Evolutionary conservation across 1,140 invertebrate genomes (phyloP), one percentile per base, ranked within the genome.

Genomic region (Ruditapes philippinarum): DNA sequence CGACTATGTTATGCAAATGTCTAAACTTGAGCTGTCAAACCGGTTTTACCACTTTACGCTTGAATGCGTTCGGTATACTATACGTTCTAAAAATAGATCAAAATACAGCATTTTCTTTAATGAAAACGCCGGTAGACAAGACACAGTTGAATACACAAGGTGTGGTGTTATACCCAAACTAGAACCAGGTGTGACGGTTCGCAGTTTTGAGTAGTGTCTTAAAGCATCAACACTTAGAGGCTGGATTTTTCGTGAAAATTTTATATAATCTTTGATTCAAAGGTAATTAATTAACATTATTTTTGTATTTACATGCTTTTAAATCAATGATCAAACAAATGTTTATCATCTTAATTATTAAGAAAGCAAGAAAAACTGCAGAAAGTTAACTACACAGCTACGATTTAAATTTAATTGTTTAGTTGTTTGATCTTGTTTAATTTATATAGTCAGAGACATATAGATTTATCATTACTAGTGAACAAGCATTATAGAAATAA

Each of bases 21-120:
- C 65, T 68, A 31, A 83, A 83, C 60, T 25, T 54, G 54, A 81
- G 81, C 65, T 68, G 85, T 38, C 70, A 87, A 87, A 87, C 85
- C 85, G 85, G 85, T 87, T 87, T 87, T 87, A 74, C 85, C 45
- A 78, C 51, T 87, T 65, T 22, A 68, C 73, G 68, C 49, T 19
- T 42, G 49, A 87, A n/a, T 79, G 73, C 57, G 17, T 78, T 62
- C 33, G 19, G 19, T 83, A 70, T 65, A 51, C n/a, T 70, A 28
- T 81, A 40, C 14, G 54, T 49, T 42, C 81, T 83, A 83, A 45
- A 70, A 70, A 70, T 83, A 83, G 81, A 62, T 31, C 19, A 28
- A 12, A 7, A 70, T n/a, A 22, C 81, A 68, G 60, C 25, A 7
- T 7, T 19, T 45, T 76, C 31, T 62, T 45, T 60, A 76, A 36